Evolutionary conservation across 2,113 vertebrate species (phyloP), one percentile per base, ranked within the genome.

Genomic region (Dendropsophus ebraccatus): DNA sequence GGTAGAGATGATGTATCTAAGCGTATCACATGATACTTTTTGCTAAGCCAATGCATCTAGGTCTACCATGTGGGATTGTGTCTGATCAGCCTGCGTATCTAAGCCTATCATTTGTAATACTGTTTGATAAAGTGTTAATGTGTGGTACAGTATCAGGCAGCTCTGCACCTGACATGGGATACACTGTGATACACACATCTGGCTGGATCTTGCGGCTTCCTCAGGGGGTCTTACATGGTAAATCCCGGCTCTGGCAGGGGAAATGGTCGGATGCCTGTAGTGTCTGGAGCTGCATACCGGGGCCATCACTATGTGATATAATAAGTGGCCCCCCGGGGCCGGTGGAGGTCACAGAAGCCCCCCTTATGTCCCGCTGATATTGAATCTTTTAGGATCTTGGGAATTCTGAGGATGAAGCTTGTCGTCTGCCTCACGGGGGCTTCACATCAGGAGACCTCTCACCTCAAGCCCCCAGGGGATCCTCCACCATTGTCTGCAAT

Each of bases 351-450:
- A 74, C 56, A 21, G 37, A 3, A 65, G 35, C 52, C 67, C 72
- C 52, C 62, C 3, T 11, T 52, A 41, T 75, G 83, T 30, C 56
- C 83, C 16, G 1, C 4, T 84, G 70, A 84, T 84, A 84, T 52
- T 49, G 72, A 84, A 84, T 41, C 73, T 84, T 54, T 32, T 35
- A 37, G 83, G 83, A 84, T 65, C 54, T 50, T 65, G 83, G 83
- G 83, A 84, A 84, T 84, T 60, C 12, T 76, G 41, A 76, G 83
- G 83, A 76, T 84, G 56, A 84, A 8, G 72, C 78, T 9, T 81
- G 69, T 78, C 75, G 37, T 81, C 79, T 86, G 83, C 88, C 85
- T 88, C 56, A 76, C 80, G 75, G 84, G 84, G 62, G 84, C 87
- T 84, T 82, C 74, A 87, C 80, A 87, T 86, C 50, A 82, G 79